A percentile compares a stretch with the other conserved stretches of the same genome.
These are phyloP conservation scores for Aphaenogaster floridana DNA, from an alignment of 1,140 invertebrate species.

Conservation along the genomic window DNA sequence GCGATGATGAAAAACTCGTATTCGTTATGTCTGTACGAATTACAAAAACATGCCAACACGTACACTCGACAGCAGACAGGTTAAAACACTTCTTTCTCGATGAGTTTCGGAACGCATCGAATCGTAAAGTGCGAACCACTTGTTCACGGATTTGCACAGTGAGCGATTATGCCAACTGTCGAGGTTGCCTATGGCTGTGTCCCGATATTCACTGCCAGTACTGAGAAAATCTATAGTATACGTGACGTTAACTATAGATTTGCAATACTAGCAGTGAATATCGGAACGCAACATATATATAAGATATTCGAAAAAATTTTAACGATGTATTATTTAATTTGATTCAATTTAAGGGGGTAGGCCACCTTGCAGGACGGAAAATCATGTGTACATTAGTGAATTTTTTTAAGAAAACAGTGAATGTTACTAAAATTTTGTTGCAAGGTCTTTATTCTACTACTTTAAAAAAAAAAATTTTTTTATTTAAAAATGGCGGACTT, in stretches of 20 bases:
- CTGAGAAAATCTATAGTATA: too few species aligned
- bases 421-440: too few species aligned
- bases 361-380: too few species aligned
- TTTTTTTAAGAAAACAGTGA: too few species aligned
- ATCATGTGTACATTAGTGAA: too few species aligned
- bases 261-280: too few species aligned
- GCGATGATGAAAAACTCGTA: constrained; percentile 2
- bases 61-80: constrained; percentile 34
- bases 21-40: constrained; percentile 44
- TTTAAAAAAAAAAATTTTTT: too few species aligned
- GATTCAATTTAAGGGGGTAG: background rate
- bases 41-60: constrained; percentile 69
- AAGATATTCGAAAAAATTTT: background rate
- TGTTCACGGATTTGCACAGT: background rate
- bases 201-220: too few species aligned
- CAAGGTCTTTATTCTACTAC: too few species aligned
- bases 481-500: too few species aligned
- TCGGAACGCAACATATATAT: too few species aligned
- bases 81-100: background rate
- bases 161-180: constrained; percentile 16
- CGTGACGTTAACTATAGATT: too few species aligned
- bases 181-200: background rate
- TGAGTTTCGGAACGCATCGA: background rate
- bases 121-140: background rate
- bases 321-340: background rate